These are phyloP conservation scores for Ruditapes philippinarum DNA, from an alignment of 1,140 invertebrate species.

Conservation along the genomic window DNA sequence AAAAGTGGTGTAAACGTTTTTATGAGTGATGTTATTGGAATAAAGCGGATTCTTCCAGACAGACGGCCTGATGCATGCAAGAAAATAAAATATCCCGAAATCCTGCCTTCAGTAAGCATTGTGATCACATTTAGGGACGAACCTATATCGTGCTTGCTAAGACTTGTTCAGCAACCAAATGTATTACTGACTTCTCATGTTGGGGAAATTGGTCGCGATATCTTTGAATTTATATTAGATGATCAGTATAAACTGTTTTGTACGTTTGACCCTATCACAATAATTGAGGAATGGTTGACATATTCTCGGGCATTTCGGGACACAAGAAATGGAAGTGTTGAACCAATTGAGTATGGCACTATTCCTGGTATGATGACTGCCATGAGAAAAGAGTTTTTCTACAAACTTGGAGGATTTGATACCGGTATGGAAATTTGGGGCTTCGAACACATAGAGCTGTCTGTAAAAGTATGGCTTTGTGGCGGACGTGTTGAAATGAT, in stretches of 20 bases:
- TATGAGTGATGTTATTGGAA: slow-evolving; percentile 48
- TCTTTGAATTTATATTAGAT: slow-evolving; percentile 21
- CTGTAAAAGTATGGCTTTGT: slow-evolving; percentile 55
- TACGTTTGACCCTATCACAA: too few species aligned
- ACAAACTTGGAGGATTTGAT: slow-evolving; percentile 96
- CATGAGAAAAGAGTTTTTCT: slow-evolving; percentile 67
- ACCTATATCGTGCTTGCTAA: slow-evolving; percentile 31
- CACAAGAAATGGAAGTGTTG: slow-evolving; percentile 26
- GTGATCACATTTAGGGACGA: slow-evolving; percentile 61
- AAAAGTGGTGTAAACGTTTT: slow-evolving; percentile 53
- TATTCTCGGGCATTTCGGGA: slow-evolving; percentile 6
- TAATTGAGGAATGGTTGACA: too few species aligned
- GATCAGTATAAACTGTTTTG: too few species aligned
- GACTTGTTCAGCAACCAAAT: slow-evolving; percentile 40
- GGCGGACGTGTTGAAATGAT: slow-evolving; percentile 49
- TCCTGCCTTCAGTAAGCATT: slow-evolving; percentile 33
- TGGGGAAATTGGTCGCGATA: slow-evolving; percentile 16
- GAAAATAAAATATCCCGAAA: not conserved
- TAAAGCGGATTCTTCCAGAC: slow-evolving; percentile 43
- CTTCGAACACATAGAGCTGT: slow-evolving; percentile 49
- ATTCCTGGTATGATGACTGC: slow-evolving; percentile 54
- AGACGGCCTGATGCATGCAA: slow-evolving; percentile 30
- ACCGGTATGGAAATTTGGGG: slow-evolving; percentile 89
- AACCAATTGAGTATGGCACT: slow-evolving; percentile 25
- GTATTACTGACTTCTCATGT: slow-evolving; percentile 41